Percentiles rank a stretch among this genome's conserved stretches.
These are phyloP conservation scores for Trichoplusia ni DNA, from an alignment of 1,140 invertebrate species.

Conservation along the genomic window DNA sequence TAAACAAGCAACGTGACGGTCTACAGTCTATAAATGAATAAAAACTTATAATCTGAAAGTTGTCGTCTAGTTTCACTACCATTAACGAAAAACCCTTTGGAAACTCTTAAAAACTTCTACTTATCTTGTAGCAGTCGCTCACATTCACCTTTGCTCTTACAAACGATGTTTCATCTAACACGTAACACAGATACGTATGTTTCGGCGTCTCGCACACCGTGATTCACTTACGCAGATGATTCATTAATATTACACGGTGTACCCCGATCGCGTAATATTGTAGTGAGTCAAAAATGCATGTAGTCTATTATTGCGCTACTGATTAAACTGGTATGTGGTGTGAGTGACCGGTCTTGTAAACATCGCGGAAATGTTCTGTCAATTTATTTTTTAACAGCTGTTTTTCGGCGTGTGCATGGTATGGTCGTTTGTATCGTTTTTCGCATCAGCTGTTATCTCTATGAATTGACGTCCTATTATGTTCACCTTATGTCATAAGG, in stretches of 20 bases:
- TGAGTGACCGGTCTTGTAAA: conserved; percentile 21
- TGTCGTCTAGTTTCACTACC: too few relatives aligned
- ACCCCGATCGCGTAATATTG: neutral
- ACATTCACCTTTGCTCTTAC: too few relatives aligned
- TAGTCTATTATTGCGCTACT: too few relatives aligned
- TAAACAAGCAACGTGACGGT: too few relatives aligned
- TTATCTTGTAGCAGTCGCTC: too few relatives aligned
- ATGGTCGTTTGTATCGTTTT: neutral
- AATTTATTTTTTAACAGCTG: neutral
- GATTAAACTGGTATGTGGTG: neutral
- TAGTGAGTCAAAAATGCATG: conserved; percentile 24
- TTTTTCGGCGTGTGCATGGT: neutral
- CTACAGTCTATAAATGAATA: too few relatives aligned
- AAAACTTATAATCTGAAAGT: too few relatives aligned
- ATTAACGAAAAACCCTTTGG: too few relatives aligned
- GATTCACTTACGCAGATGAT: conserved; percentile 21
- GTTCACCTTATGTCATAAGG: too few relatives aligned
- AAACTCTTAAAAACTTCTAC: too few relatives aligned
- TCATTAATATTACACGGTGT: conserved; percentile 3
- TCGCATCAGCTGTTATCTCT: neutral
- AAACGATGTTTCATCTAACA: too few relatives aligned
- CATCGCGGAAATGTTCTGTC: conserved; percentile 7
- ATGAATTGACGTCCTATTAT: neutral
- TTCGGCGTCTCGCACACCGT: conserved; percentile 12
- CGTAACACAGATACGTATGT: neutral